These are phyloP conservation scores for Machaerirhynchus nigripectus DNA, from an alignment of 2,113 vertebrate genomes.

Conservation along the genomic window DNA sequence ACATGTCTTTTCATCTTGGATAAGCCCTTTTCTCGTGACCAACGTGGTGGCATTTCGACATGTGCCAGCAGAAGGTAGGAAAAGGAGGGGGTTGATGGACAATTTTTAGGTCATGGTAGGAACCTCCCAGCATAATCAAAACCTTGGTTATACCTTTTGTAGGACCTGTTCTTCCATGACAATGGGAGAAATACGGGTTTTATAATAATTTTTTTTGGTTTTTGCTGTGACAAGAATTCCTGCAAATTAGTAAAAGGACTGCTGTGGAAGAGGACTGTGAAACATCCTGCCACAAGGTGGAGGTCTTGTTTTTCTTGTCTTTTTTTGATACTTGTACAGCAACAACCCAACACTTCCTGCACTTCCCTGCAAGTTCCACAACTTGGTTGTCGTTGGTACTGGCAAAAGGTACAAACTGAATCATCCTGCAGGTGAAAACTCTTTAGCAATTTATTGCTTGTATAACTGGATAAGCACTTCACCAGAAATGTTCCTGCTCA, in stretches of 20 bases:
- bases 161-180: neutral
- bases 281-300: constrained; percentile 38
- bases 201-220: neutral
- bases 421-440: neutral
- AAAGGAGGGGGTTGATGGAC: neutral
- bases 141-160: neutral
- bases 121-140: neutral
- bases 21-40: neutral
- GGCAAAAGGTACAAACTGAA: neutral
- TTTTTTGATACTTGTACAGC: neutral
- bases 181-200: neutral
- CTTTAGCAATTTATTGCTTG: neutral
- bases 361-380: neutral
- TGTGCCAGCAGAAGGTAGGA: neutral
- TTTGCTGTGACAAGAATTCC: neutral
- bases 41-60: neutral
- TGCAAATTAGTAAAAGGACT: neutral
- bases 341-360: neutral
- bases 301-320: neutral
- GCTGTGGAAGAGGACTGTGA: neutral
- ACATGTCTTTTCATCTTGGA: neutral
- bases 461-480: neutral
- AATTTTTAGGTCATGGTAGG: neutral
- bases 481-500: neutral
- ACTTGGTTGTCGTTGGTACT: neutral